Base-by-base conservation (phyloP, 2,888 invertebrate genomes). In the Pseudoips prasinana region DNA sequence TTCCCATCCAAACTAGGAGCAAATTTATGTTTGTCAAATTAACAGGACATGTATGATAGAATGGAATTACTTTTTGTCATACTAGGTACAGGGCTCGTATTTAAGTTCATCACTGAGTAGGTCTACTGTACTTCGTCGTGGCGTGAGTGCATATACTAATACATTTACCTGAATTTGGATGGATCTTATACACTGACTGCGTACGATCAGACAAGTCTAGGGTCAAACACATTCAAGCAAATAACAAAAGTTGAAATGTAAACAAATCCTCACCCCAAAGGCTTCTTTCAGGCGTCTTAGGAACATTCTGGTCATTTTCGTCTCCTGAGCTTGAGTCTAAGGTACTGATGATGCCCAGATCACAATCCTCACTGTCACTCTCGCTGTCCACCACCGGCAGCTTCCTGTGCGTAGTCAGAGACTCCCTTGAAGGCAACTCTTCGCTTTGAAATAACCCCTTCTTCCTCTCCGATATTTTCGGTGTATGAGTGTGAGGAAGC, bases 381-480 rank as follows among this genome's bases (percentile, higher is more conserved):
- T 88, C 88, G 46, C 87, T 87, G 25, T 87, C 78, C 35, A 87
- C 73, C 20, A 86, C 87, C 8, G 88, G 79, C 7, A 88, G 67
- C 32, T 65, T 71, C 18, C 86, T 64, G 41, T 87, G 86, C 44
- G 76, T 77, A 33, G 84, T 87, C 47, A 85, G 39, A 2, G 85
- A 83, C 56, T 84, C 86, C 51, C 72, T 60, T 8, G 64, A 44
- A 5, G 70, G 58, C 37, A 74, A 68, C 7, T 53, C 49, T 1
- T 60, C 67, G 50, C 47, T 52, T 62, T 90, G 90, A 58, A 94
- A 93, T 46, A 93, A 78, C 46, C 91, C 90, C 46, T 92, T 90
- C 58, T 93, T 92, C 14, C 92, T 85, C 48, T 92, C 92, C 0
- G 91, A 86, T 68, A 92, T 82, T 57, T 90, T 90, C 1, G 92